Base-by-base conservation (phyloP, 2,113 vertebrate genomes). In the Carettochelys insculpta region DNA sequence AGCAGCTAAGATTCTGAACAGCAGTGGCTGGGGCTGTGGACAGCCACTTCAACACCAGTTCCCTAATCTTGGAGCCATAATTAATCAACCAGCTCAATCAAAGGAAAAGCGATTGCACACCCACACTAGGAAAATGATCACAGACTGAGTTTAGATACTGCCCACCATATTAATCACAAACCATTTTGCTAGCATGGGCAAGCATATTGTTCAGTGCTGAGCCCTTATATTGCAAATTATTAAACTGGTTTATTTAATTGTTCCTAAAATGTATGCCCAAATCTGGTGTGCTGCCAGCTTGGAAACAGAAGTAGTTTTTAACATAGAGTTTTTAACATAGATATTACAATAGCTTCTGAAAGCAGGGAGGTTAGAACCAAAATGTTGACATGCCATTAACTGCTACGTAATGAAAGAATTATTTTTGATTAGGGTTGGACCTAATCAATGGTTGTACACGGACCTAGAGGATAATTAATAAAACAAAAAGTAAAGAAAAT, bases 401-500 rank as follows among this genome's bases (percentile, higher is more conserved):
- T 53, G 53, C 38, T 83, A 38, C 85, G 52, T 47, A 85, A 80
- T 6, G 45, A 29, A 48, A 85, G 89, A 83, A 91, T 85, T 86
- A 45, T 76, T 94, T 85, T 73, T 92, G 77, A 54, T 92, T 89
- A 90, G 79, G 80, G n/a, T 87, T 1, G 6, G 58, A 80, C 80
- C 91, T 93, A 94, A 90, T 90, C 94, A 82, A 93, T 94, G 88
- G 88, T 87, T 92, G 68, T 68, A 75, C 83, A 82, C 53, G 88
- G 87, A 61, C 77, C 84, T 91, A 91, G 89, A 88, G 82, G 89
- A 88, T 79, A 65, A 90, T 92, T 53, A 90, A 83, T 47, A 85
- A 87, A 93, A 94, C 87, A 71, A 90, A 79, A 92, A 89, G 80
- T 31, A 85, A 91, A 89, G 94, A 92, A 95, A 97, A 97, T 96